Base-by-base conservation (phyloP, 2,113 vertebrate species). In the Crotalus tigris region DNA sequence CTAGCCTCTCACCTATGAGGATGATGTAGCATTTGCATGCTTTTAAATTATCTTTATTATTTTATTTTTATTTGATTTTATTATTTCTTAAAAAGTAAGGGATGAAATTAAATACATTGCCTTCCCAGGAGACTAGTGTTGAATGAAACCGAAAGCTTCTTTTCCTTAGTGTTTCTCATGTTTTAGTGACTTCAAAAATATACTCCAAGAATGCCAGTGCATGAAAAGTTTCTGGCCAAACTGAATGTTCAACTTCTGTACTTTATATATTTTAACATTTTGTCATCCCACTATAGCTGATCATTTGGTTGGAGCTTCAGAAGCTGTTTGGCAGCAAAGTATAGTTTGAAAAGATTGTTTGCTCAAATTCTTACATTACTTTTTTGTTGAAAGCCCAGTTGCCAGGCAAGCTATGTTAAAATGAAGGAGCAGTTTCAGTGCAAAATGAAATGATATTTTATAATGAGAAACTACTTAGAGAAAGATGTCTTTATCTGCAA, bases 311-410 rank as follows among this genome's bases (percentile, higher is more conserved):
- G 91, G 91, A 85, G 90, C 94, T 88, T 88, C 46, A 49, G 87
- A 91, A 81, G 94, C 90, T 1, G 17, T 87, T 94, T 94, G 91
- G 94, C 96, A 95, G 94, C 94, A 93, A 95, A 94, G 95, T 39
- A 91, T 55, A 91, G 11, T 12, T 49, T 90, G 93, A 93, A 89
- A 95, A 87, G 89, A 69, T 10, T 91, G 26, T 85, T 57, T 91
- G n/a, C 4, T 75, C 33, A 46, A 93, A 49, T 53, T 81, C 85
- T 85, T 7, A 49, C 61, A 10, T 88, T 90, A 55, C 10, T 75
- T 1, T 94, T 54, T 92, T 91, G 88, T 87, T 92, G 91, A 88
- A 19, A 53, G 12, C 13, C 44, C 88, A 93, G 90, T 61, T 75
- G 92, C 69, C n/a, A 53, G 58, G 53, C 19, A 12, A 44, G 61